Evolutionary conservation across 1,140 invertebrate genomes (phyloP), one percentile per base, ranked within the genome.

Genomic region (Zaprionus africanus): DNA sequence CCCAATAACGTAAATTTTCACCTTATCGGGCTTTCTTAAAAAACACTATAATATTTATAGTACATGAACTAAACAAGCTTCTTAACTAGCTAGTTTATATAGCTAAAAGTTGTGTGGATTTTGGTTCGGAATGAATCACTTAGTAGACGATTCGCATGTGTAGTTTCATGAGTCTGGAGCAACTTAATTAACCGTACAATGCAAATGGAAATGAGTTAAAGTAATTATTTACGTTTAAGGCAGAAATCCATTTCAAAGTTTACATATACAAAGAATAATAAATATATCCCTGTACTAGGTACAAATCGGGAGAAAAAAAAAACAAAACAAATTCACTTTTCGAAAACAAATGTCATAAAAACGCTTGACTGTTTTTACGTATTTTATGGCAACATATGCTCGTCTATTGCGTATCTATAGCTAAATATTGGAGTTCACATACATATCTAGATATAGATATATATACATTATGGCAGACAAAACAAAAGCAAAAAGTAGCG

Each of bases 301-400:
- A 51, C 46, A 51, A 22, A 5, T 19, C 17, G 17, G n/a, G 5
- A 7, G 6, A n/a, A n/a, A n/a, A n/a, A n/a, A 41, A n/a, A n/a
- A 71, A 53, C 5, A 70, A 56, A 66, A 61, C 36, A 46, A 38
- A 56, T 76, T 31, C 17, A 17, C 58, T 38, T 41, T 51, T 49
- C 9, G 65, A 51, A 67, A 51, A 24, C 28, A 9, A 4, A 11
- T 24, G 57, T 5, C 65, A 58, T 41, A 58, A 69, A 75, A 41
- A 34, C 26, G 11, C 46, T 26, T 31, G 57, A 36, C 31, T 38
- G 36, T 67, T 73, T 66, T 56, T 34, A 12, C 15, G 51, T 56
- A 61, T 41, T 54, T 67, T 24, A 66, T 66, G 49, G 49, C 36
- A 61, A 61, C 43, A 77, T 58, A 54, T 71, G 58, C 28, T 54